A percentile compares a stretch with the other conserved stretches of the same genome.
phyloP scores from a whole-genome alignment of 1,140 invertebrate genomes.

The Zaprionus kolodkinae region DNA sequence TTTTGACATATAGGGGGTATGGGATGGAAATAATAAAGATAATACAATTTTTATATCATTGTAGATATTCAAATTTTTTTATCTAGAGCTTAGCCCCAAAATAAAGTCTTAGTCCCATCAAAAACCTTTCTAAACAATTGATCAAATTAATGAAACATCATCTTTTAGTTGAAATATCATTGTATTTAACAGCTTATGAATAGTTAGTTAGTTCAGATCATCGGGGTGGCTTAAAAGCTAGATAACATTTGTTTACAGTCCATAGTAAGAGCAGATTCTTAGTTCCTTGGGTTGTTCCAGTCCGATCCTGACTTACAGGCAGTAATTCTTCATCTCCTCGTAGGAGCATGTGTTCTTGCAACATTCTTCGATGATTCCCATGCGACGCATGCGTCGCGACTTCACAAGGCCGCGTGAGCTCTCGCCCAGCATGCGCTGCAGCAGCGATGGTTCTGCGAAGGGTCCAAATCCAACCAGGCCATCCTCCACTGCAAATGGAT shows the following conservation, averaged over 20 bases:
- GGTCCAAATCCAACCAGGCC: neutral
- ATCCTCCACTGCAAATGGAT: neutral
- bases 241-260: neutral
- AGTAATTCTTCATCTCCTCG: constrained; percentile 40
- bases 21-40: too few relatives aligned
- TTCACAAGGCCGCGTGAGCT: constrained; percentile 29
- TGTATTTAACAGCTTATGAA: neutral
- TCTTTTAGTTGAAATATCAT: neutral
- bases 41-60: too few relatives aligned
- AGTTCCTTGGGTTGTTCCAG: neutral
- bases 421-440: constrained; percentile 29
- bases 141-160: neutral
- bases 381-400: constrained; percentile 34
- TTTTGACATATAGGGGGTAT: too few relatives aligned
- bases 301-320: constrained; percentile 23
- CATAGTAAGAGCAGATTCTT: neutral
- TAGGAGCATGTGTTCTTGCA: constrained; percentile 45
- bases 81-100: too few relatives aligned
- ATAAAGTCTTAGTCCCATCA: too few relatives aligned
- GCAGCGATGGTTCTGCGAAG: constrained; percentile 10
- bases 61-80: too few relatives aligned
- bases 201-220: neutral
- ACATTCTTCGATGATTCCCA: constrained; percentile 52
- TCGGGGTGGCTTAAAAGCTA: neutral
- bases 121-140: too few relatives aligned